Evolutionary conservation across 2,888 invertebrate species (phyloP).

Genomic region (Drosophila mulleri): DNA sequence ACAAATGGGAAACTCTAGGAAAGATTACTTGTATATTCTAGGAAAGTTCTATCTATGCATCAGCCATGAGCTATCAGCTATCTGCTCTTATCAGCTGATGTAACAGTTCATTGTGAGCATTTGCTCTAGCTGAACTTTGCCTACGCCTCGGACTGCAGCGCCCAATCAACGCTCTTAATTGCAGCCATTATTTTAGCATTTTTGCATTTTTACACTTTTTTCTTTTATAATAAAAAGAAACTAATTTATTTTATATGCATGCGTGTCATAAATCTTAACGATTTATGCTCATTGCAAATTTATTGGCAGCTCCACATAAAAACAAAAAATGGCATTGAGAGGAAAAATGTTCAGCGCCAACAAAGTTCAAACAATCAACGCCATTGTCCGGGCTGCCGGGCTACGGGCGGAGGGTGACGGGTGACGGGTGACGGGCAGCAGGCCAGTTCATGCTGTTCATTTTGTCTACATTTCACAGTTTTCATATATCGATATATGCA

Average conservation of each 20-base stretch:
- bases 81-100: constrained; percentile 18
- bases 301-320: constrained; percentile 58
- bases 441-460: constrained; percentile 49
- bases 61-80: not conserved
- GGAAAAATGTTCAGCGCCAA: constrained; percentile 53
- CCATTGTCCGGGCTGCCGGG: constrained; percentile 57
- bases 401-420: not conserved
- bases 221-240: constrained; percentile 35
- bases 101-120: constrained; percentile 11
- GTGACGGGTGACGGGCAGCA: not conserved
- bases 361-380: constrained; percentile 79
- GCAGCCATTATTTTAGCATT: constrained; percentile 46
- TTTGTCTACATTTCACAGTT: constrained; percentile 59
- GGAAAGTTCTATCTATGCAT: not conserved
- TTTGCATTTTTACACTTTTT: constrained; percentile 13
- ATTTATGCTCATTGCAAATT: constrained; percentile 78
- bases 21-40: constrained; percentile 1
- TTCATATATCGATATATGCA: constrained; percentile 66
- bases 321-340: constrained; percentile 14
- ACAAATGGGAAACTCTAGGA: constrained; percentile 31
- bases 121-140: constrained; percentile 13
- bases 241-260: constrained; percentile 64
- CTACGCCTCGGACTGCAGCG: constrained; percentile 7
- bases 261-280: constrained; percentile 60
- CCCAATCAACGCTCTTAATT: constrained; percentile 61